Percentiles rank a stretch among this genome's conserved stretches.
phyloP scores from a whole-genome alignment of 1,140 invertebrate species.

The Epicauta chinensis region DNA sequence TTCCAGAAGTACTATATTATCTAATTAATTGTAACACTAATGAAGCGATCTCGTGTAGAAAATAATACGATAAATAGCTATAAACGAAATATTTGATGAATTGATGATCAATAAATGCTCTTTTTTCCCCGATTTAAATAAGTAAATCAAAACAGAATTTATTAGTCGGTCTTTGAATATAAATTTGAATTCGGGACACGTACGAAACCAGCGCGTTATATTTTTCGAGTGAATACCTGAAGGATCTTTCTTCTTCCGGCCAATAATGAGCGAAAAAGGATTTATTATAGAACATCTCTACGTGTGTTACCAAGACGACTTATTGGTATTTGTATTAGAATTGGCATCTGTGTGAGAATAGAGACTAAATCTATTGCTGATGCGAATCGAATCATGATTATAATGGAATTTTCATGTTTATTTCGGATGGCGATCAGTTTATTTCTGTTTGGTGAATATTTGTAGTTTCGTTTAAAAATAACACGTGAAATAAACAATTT shows the following conservation, averaged over 20 bases:
- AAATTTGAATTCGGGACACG: neutral
- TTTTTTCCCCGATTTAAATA: too few species aligned
- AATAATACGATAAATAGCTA: too few species aligned
- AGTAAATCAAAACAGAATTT: too few species aligned
- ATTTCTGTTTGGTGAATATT: constrained; percentile 13
- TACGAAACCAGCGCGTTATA: neutral
- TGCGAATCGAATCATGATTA: constrained; percentile 13
- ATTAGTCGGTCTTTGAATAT: too few species aligned
- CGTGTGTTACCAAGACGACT: constrained; percentile 15
- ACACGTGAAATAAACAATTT: too few species aligned
- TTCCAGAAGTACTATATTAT: too few species aligned
- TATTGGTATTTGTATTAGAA: constrained; percentile 6
- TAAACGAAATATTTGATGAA: too few species aligned
- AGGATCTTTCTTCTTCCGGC: neutral
- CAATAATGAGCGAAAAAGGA: constrained; percentile 8
- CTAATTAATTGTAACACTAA: too few species aligned
- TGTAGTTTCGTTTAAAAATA: neutral
- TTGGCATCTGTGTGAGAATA: too few species aligned
- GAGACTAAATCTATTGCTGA: constrained; percentile 5
- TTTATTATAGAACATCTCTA: constrained; percentile 7
- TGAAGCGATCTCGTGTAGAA: too few species aligned
- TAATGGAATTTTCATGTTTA: constrained; percentile 23
- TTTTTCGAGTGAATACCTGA: constrained; percentile 3
- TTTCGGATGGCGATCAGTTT: constrained; percentile 11
- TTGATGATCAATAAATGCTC: too few species aligned